Percentiles rank a stretch among this genome's conserved stretches.
phyloP scores from a whole-genome alignment of 2,113 vertebrate genomes.

The Scopus umbretta region DNA sequence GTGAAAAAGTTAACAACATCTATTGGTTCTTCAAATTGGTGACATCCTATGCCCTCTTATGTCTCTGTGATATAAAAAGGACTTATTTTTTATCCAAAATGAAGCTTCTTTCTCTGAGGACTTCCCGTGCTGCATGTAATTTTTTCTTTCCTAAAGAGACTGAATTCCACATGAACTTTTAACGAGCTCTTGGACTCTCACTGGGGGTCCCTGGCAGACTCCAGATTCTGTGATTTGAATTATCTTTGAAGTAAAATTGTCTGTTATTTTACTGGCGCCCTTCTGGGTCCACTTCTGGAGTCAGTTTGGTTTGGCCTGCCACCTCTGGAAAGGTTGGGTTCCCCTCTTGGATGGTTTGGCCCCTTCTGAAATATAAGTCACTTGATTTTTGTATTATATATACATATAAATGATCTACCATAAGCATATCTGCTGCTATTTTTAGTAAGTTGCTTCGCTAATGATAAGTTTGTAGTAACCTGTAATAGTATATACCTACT shows the following conservation, averaged over 20 bases:
- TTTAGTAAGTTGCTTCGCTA: neutral
- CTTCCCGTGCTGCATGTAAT: fast-evolving
- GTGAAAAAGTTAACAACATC: neutral
- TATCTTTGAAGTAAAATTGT: neutral
- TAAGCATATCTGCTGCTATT: neutral
- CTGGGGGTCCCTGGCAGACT: neutral
- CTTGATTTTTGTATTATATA: neutral
- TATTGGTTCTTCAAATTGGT: neutral
- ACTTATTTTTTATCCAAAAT: neutral
- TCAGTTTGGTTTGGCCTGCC: neutral
- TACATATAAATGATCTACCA: neutral
- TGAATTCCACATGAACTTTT: neutral
- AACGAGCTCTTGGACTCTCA: neutral
- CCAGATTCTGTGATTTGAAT: neutral
- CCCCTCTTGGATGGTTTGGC: neutral
- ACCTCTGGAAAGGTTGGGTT: neutral
- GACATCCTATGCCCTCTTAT: neutral
- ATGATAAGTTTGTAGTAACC: neutral
- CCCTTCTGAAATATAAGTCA: neutral
- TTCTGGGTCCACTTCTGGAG: neutral
- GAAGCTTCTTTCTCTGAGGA: neutral
- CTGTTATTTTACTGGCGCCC: neutral
- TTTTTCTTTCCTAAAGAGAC: neutral
- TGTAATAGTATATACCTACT: neutral
- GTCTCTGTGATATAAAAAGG: neutral